Evolutionary conservation across 2,113 vertebrate genomes (phyloP).

Genomic region (Opisthocomus hoazin): DNA sequence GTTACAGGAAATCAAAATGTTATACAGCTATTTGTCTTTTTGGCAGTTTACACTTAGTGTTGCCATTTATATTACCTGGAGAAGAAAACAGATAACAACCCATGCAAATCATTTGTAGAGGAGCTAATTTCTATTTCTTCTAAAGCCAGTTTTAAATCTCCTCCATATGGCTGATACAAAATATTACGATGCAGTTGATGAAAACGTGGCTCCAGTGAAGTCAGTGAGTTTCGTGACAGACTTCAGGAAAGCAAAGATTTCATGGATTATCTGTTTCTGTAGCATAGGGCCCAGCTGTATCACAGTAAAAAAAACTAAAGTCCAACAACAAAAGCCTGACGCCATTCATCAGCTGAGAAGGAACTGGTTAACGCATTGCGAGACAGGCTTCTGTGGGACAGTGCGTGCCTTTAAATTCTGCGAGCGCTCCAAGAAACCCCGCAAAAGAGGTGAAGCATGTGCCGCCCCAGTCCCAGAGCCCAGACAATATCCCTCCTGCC

Average conservation of each 20-base stretch:
- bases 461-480: neutral
- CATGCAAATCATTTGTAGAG: neutral
- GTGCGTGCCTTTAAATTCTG: slow-evolving; percentile 1
- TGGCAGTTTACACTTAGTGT: slow-evolving; percentile 19
- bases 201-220: slow-evolving; percentile 4
- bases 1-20: slow-evolving; percentile 42
- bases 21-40: slow-evolving; percentile 41
- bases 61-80: slow-evolving; percentile 35
- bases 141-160: slow-evolving; percentile 47
- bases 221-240: neutral
- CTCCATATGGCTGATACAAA: slow-evolving; percentile 36
- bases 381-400: neutral
- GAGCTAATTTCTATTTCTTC: slow-evolving; percentile 42
- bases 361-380: slow-evolving; percentile 24
- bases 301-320: neutral
- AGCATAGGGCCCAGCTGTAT: neutral
- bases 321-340: neutral
- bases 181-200: neutral
- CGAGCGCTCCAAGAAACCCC: neutral
- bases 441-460: neutral
- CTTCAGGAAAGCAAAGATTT: slow-evolving; percentile 12
- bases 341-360: slow-evolving; percentile 25
- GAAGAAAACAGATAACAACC: slow-evolving; percentile 26
- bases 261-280: neutral
- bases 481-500: neutral